Base-by-base conservation (phyloP, 2,797 vertebrate species). In the Hippoglossus hippoglossus region DNA sequence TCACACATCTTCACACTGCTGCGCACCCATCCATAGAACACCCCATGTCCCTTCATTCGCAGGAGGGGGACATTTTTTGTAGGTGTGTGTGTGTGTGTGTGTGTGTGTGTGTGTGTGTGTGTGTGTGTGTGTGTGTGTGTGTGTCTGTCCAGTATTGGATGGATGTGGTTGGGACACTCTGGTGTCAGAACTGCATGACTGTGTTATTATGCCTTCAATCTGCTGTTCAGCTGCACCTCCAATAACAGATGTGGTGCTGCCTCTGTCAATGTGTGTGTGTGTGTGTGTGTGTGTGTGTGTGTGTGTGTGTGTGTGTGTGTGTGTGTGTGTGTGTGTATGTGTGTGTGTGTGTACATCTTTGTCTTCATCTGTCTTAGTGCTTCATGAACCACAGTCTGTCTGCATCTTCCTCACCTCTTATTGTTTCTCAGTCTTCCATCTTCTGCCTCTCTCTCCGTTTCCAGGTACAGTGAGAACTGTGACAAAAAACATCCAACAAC, bases 121-220 rank as follows among this genome's bases (percentile, higher is more conserved):
- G 11, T 22, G 55, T 39, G 47, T 57, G 55, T 67, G 63, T 51
- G 46, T 36, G 55, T 39, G 47, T 57, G 55, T 67, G 63, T 51
- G 46, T 36, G 39, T 41, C 46, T 46, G 22, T 36, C 44, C 24
- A n/a, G n/a, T 5, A 13, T 34, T 46, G 44, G 67, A 76, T 56
- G 46, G 68, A 61, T 77, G 62, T 74, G 67, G 78, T 55, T 34
- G 64, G 78, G 83, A 65, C 81, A 74, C 54, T 31, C 18, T 15
- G 67, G 25, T 74, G 69, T 80, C 80, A 73, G 64, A 71, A 49
- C 55, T 77, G 67, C 61, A 82, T 54, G 66, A 65, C 63, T 79
- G 31, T 72, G 44, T 75, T 31, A 85, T 80, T 76, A 74, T 67
- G 53, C 67, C 65, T 70, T 86, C 77, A 82, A 11, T 66, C 67